Conservation (phyloP, 23 tunicate genomes). For the Ascidia mentula region DNA sequence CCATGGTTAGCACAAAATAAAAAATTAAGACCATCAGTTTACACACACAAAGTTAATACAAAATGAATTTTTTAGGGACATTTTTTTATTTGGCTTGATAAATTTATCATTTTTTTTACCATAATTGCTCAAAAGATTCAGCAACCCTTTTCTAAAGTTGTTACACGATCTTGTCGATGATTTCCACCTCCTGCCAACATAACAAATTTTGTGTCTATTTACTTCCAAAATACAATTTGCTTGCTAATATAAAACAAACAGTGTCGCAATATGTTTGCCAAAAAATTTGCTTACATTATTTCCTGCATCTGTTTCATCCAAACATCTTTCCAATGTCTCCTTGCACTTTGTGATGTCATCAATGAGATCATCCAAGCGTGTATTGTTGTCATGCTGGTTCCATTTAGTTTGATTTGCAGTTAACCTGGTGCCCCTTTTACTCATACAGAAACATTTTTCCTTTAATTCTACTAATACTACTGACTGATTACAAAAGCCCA, state of each 20-base stretch:
- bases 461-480: no score
- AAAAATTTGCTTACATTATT: conserved; percentile 40
- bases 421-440: no score
- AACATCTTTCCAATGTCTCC: conserved; percentile 66
- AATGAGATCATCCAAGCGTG: conserved; percentile 84
- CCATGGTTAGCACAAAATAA: no score
- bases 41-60: not conserved
- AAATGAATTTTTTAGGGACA: not conserved
- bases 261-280: no score
- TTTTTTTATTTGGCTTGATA: no score
- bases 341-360: conserved; percentile 92
- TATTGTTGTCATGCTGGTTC: conserved; percentile 94
- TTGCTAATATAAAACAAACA: no score
- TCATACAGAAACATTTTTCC: no score
- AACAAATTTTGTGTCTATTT: no score
- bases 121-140: conserved; percentile 82
- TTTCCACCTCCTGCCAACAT: conserved; percentile 68
- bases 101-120: no score
- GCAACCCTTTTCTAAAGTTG: conserved; percentile 73
- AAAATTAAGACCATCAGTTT: no score
- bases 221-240: no score
- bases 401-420: conserved; percentile 98
- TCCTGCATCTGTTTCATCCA: conserved; percentile 84
- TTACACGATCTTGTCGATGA: conserved; percentile 81
- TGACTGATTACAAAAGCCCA: no score